Conservation (phyloP, 2,888 invertebrate genomes). For the Ectropis crepuscularia region DNA sequence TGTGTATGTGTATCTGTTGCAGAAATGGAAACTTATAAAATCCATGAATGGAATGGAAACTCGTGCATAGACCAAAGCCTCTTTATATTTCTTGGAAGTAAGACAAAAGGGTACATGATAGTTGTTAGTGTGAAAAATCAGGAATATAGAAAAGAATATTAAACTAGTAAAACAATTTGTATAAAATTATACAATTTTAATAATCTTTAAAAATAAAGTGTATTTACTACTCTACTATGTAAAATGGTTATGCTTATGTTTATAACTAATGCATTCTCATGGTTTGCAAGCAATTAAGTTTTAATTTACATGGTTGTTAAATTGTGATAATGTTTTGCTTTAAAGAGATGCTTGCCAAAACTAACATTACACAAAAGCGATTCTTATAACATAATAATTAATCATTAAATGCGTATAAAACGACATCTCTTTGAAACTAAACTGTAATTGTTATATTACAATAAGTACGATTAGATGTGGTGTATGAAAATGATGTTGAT, state of each 20-base stretch:
- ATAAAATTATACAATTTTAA: constrained; percentile 66
- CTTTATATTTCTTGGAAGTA: constrained; percentile 76
- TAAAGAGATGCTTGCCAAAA: constrained; percentile 58
- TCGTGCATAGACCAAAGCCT: constrained; percentile 82
- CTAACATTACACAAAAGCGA: constrained; percentile 15
- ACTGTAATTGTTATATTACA: constrained; percentile 55
- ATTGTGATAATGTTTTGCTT: constrained; percentile 46
- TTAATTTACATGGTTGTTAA: constrained; percentile 27
- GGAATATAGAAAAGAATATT: constrained; percentile 46
- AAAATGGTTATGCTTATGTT: constrained; percentile 54
- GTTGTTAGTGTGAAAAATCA: constrained; percentile 43
- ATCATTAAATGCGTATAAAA: constrained; percentile 48
- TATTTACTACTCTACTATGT: constrained; percentile 47
- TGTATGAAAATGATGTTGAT: constrained; percentile 59
- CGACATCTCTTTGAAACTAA: constrained; percentile 67
- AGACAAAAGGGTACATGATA: constrained; percentile 50
- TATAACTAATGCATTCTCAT: constrained; percentile 43
- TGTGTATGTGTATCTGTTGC: constrained; percentile 28
- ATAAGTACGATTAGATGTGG: constrained; percentile 46
- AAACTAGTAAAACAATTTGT: constrained; percentile 68
- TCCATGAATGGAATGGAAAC: constrained; percentile 45
- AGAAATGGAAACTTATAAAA: constrained; percentile 49
- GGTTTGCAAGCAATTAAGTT: constrained; percentile 37
- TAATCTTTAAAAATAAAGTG: constrained; percentile 62
- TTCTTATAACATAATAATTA: constrained; percentile 28